Base-by-base conservation (phyloP, 2,113 vertebrate genomes). In the Tretioscincus oriximinensis region DNA sequence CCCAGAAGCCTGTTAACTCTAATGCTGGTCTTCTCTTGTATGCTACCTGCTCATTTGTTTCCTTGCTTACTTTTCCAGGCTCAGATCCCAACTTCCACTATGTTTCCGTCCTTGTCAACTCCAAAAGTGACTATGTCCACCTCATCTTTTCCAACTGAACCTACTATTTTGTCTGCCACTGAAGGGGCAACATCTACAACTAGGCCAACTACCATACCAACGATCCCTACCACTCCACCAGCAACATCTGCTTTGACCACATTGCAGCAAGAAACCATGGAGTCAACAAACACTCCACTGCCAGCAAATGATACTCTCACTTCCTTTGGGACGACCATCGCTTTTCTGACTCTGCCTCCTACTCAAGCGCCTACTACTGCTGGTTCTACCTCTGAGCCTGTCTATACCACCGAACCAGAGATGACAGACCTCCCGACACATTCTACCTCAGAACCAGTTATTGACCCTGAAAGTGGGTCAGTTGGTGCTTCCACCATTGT, bases 51-150 rank as follows among this genome's bases (percentile, higher is more conserved):
- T 18, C 4, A 18, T 18, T 58, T 58, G 18, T 58, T 58, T 58
- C 4, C 21, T 35, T 28, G 71, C 65, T 71, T 2, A 1, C 73
- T 85, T 45, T 67, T 85, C 79, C 85, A 96, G 95, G 91, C 89
- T 9, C 90, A 92, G 74, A 88, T 93, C 49, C 78, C 92, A 81
- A 3, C 64, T n/a, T 88, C 51, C 7, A 84, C 86, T 31, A 89
- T 86, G 18, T 90, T 92, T 73, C 89, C 91, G 45, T 91, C 93
- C 84, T 88, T 89, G 64, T 91, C 90, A 64, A 90, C 87, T 90
- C 89, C 94, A n/a, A 81, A 90, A 60, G 88, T 87, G 31, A n/a
- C 87, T 0, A 0, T 3, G 0, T 81, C 81, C 77, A 86, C 90
- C 54, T 58, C 54, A 58, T 58, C 54, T 58, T 14, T 58, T 58